Conservation (phyloP, 2,888 invertebrate genomes). For the Mythimna ferrago region DNA sequence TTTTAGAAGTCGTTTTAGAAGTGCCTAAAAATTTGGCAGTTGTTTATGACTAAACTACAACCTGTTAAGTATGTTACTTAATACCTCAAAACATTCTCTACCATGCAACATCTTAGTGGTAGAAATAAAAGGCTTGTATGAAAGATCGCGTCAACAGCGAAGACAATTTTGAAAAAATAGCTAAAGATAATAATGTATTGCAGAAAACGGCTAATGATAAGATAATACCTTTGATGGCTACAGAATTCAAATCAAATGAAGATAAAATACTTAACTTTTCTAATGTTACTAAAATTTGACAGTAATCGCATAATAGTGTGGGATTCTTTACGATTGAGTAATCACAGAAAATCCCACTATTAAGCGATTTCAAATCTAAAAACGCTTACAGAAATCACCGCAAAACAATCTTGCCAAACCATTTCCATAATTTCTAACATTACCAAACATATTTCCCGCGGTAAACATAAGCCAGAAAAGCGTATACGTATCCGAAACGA, state of each 20-base stretch:
- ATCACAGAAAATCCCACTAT: not conserved
- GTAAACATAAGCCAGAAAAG: constrained; percentile 50
- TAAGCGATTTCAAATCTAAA: constrained; percentile 7
- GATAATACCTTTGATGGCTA: not conserved
- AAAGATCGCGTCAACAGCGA: not conserved
- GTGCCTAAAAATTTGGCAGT: not conserved
- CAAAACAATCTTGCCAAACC: constrained; percentile 1
- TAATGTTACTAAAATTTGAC: too few relatives aligned
- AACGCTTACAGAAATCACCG: not conserved
- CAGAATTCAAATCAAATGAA: not conserved
- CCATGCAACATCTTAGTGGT: too few relatives aligned
- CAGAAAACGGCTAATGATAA: not conserved
- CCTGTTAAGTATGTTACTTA: not conserved
- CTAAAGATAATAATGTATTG: not conserved
- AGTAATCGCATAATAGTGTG: too few relatives aligned
- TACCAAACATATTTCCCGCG: constrained; percentile 12
- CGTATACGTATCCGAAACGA: constrained; percentile 69
- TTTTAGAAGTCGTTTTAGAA: not conserved
- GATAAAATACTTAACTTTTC: too few relatives aligned
- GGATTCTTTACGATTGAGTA: too few relatives aligned
- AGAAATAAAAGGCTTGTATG: not conserved
- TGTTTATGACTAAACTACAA: not conserved
- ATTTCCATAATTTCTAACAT: constrained; percentile 23
- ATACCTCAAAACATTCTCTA: too few relatives aligned
- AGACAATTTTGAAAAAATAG: not conserved